Base-by-base conservation (phyloP, 2,888 invertebrate genomes). In the Zhuqinia jingwanae region DNA sequence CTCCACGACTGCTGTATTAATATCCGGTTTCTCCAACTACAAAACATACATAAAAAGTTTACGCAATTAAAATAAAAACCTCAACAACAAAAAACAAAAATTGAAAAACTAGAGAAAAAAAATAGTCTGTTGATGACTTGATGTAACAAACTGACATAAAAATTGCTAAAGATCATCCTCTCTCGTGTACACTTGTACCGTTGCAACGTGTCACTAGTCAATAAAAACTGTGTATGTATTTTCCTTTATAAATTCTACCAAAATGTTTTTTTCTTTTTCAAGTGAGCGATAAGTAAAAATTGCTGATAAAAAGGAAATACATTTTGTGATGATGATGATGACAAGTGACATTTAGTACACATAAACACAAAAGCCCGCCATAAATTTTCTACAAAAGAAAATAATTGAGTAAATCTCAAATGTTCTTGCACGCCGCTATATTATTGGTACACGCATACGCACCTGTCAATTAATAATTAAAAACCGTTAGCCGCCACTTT, bases 1-100 rank as follows among this genome's bases (percentile, higher is more conserved):
- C 76, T 81, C 83, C 80, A 79, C 84, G 68, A 84, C 87, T 84
- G 78, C 68, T 68, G 20, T 68, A 65, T 76, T 81, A 53, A 36
- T 58, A 42, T 65, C 36, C 53, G 75, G 42, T 53, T 79, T 82
- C 76, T 88, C 85, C 85, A 85, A 81, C 85, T 85, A 22, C 3
- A 85, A 63, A 50, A 17, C 22, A 25, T 42, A 36, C 53, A 78
- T 42, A 86, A 77, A 17, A n/a, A n/a, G n/a, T n/a, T n/a, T n/a
- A n/a, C n/a, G n/a, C n/a, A n/a, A n/a, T n/a, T n/a, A n/a, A 77
- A 22, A 17, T 11, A 20, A 53, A 60, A 65, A 30, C 42, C n/a
- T n/a, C n/a, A 20, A 68, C 17, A 17, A 53, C 53, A 53, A 17
- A 17, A 53, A 53, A n/a, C n/a, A n/a, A n/a, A n/a, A n/a, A n/a